Evolutionary conservation across 1,140 invertebrate genomes (phyloP).

Genomic region (Cotesia vestalis): DNA sequence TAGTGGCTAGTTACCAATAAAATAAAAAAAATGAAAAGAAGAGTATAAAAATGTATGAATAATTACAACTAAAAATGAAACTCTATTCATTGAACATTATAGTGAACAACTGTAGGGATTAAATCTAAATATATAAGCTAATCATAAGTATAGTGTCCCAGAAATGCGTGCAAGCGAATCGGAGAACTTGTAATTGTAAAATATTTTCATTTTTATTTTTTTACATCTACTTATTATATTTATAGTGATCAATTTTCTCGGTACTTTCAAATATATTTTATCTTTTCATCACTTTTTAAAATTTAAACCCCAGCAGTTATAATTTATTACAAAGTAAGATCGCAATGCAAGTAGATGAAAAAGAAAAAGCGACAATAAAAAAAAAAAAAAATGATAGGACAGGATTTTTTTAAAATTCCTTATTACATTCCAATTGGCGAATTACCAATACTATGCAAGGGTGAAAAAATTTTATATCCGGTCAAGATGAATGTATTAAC

Average conservation of each 20-base stretch:
- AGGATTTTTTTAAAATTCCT: too few relatives aligned
- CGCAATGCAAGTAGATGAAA: too few relatives aligned
- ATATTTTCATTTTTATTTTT: conserved; percentile 13
- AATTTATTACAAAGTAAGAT: too few relatives aligned
- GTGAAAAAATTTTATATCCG: not conserved
- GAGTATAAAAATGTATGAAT: conserved; percentile 1
- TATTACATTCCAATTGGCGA: too few relatives aligned
- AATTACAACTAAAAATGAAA: conserved; percentile 12
- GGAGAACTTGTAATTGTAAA: conserved; percentile 29
- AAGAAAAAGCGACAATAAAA: too few relatives aligned
- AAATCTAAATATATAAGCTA: conserved; percentile 12
- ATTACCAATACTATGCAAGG: too few relatives aligned
- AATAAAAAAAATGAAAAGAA: conserved; percentile 28
- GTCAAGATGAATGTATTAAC: conserved; percentile 2
- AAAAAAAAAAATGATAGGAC: too few relatives aligned
- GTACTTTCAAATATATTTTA: not conserved
- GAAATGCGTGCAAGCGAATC: conserved; percentile 42
- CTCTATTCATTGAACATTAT: not conserved
- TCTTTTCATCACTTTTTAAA: too few relatives aligned
- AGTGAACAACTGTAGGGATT: too few relatives aligned
- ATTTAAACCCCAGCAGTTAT: too few relatives aligned
- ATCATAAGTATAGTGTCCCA: conserved; percentile 36
- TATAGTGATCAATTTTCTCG: conserved; percentile 5
- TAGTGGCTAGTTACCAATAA: conserved; percentile 29
- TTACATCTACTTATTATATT: conserved; percentile 15